Conservation (phyloP, 2,797 vertebrate species). For the Cyprinodon diabolis region DNA sequence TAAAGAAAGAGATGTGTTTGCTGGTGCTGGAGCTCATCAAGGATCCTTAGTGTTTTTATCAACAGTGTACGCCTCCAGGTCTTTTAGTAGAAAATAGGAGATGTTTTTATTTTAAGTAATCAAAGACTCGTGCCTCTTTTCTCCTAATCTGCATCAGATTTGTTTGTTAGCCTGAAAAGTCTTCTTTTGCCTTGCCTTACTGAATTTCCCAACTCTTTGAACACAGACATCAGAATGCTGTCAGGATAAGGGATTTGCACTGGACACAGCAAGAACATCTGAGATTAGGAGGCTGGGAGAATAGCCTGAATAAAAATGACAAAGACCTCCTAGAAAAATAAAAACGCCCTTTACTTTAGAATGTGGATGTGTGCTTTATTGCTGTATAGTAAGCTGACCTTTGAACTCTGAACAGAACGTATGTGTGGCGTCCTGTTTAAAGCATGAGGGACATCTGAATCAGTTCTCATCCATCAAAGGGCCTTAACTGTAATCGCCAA, state of each 20-base stretch:
- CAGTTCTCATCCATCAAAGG: constrained; percentile 8
- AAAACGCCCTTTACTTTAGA: background rate
- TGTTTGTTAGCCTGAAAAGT: background rate
- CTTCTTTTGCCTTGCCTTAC: background rate
- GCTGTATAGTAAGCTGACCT: constrained; percentile 1
- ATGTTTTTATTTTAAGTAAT: background rate
- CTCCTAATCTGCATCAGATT: background rate
- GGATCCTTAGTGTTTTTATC: no score
- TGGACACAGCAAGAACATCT: background rate
- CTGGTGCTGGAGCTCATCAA: no score
- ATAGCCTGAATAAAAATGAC: background rate
- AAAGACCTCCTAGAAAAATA: background rate
- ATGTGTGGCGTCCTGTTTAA: background rate
- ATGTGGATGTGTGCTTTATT: background rate
- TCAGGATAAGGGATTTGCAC: background rate
- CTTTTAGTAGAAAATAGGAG: no score
- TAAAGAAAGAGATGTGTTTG: no score
- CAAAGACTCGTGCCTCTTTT: background rate
- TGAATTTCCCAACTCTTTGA: background rate
- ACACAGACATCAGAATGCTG: background rate
- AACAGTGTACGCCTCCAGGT: no score
- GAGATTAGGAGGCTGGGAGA: background rate
- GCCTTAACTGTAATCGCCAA: constrained; percentile 15
- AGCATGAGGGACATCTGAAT: background rate
- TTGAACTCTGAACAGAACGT: background rate